Evolutionary conservation across 2,797 vertebrate genomes (phyloP).

Genomic region (Sebastes kiyomatsui): DNA sequence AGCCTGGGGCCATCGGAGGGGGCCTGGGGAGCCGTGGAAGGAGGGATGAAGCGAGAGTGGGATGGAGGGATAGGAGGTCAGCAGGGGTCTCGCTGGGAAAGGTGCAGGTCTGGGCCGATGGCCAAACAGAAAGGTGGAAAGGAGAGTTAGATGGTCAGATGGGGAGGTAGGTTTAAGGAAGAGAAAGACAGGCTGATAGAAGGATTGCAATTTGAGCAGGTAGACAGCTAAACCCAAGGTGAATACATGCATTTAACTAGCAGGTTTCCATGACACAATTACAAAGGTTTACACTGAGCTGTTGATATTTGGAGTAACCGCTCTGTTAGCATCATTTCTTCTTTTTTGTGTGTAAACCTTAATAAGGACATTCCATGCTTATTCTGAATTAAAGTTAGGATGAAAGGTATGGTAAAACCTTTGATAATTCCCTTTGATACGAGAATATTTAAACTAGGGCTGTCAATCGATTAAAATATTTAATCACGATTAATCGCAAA

Average conservation of each 20-base stretch:
- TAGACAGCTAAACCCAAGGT: conserved; percentile 7
- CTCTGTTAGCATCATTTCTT: not conserved
- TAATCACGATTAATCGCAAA: no score
- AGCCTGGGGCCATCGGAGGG: conserved; percentile 82
- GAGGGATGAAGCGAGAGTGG: conserved; percentile 66
- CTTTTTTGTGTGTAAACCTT: not conserved
- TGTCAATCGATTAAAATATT: no score
- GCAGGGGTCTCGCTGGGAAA: conserved; percentile 75
- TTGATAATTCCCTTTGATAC: conserved; percentile 3
- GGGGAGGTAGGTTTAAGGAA: not conserved
- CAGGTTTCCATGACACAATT: not conserved
- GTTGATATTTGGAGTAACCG: not conserved
- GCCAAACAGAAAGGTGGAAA: conserved; percentile 72
- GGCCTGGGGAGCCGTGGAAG: conserved; percentile 75
- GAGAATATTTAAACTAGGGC: not conserved
- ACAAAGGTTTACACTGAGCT: not conserved
- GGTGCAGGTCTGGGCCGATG: conserved; percentile 76
- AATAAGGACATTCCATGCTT: not conserved
- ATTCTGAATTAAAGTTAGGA: not conserved
- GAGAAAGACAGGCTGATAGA: not conserved
- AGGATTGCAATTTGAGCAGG: conserved; percentile 34
- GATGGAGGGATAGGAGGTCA: conserved; percentile 71
- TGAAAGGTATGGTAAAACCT: not conserved
- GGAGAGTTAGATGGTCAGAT: conserved; percentile 34
- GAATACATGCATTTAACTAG: not conserved